These are phyloP conservation scores for Dryococelus australis DNA, from an alignment of 2,888 invertebrate species.

Conservation along the genomic window DNA sequence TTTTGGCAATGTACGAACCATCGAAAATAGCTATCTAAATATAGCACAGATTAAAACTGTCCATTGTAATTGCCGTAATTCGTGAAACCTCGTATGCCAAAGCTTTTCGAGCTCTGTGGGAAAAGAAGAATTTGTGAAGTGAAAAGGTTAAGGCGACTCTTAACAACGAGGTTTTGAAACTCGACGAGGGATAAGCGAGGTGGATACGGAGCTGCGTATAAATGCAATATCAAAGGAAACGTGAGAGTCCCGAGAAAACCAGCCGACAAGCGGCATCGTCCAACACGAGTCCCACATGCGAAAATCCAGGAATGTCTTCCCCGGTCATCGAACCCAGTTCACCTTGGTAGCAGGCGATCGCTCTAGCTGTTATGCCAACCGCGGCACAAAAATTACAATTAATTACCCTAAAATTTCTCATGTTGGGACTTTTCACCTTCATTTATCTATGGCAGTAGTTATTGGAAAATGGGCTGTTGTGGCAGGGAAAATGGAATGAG, in stretches of 20 bases:
- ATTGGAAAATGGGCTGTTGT: background rate
- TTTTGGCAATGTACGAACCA: background rate
- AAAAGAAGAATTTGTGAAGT: background rate
- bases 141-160: too few species aligned
- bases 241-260: too few species aligned
- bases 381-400: background rate
- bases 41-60: background rate
- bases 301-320: too few species aligned
- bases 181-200: too few species aligned
- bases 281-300: too few species aligned
- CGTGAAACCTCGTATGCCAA: background rate
- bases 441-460: background rate
- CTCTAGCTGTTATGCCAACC: too few species aligned
- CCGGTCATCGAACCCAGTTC: too few species aligned
- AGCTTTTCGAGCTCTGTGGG: slow-evolving; percentile 12
- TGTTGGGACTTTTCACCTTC: background rate
- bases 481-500: background rate
- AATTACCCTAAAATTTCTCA: background rate
- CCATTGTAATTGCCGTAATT: background rate
- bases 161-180: too few species aligned
- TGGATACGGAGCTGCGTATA: too few species aligned
- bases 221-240: too few species aligned
- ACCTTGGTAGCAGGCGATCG: too few species aligned
- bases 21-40: slow-evolving; percentile 13
- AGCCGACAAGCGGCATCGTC: too few species aligned